Base-by-base conservation (phyloP, 92 coral and sea anemone species). In the Heteractis magnifica region DNA sequence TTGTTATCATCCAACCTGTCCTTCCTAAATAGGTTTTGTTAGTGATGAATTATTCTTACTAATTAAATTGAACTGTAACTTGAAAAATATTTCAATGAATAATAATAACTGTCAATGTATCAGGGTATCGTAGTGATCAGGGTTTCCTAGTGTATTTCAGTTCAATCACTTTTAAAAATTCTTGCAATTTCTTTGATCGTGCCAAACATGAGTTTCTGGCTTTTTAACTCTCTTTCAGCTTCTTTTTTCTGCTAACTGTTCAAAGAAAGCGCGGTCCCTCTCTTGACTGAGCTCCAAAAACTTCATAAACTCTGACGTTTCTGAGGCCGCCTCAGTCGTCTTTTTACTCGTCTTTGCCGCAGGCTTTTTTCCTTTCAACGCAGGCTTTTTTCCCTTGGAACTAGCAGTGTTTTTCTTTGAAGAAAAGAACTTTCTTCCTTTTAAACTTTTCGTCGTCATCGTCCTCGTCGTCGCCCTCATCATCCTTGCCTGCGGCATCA, bases 241-340 rank as follows among this genome's bases (percentile, higher is more conserved):
- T 86, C 86, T 81, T 56, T 80, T 1, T 53, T 86, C 89, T 12
- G 89, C 53, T 65, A 86, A 65, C 71, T 71, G 48, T 56, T 62
- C 81, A 20, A 73, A 81, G 62, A 81, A 73, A 0, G 80, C 82
- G 70, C 79, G 85, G 53, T 86, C 89, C 52, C 70, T 72, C 77
- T 75, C 74, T 75, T 86, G 89, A 60, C 89, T 86, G 23, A 79
- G 85, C 6, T 72, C 52, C 74, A 80, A 51, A 68, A 79, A 86
- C 6, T 74, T 76, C 56, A 80, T 49, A 6, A 77, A 41, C 7
- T 16, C 81, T 26, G 34, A 26, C 34, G 34, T 26, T 26, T 26
- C 34, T 34, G 44, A 34, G 44, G 44, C 44, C 2, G 44, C 44
- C 44, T 34, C 44, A 34, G 44, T 34, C 44, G 44, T 34, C 44